Evolutionary conservation across 2,113 vertebrate species (phyloP).

Genomic region (Nothoprocta perdicaria): DNA sequence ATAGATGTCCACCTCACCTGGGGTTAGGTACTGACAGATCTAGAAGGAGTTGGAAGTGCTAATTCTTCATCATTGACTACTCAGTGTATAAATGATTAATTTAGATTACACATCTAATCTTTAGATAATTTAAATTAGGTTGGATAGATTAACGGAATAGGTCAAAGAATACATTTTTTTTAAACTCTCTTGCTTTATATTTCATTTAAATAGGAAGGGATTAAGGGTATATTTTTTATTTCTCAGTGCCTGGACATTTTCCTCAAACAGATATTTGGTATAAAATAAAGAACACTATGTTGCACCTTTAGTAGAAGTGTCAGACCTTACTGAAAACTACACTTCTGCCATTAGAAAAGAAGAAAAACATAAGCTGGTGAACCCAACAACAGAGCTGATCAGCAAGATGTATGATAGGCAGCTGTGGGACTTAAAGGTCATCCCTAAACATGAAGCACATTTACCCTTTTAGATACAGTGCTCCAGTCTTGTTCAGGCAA

Average conservation of each 20-base stretch:
- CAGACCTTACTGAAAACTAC: neutral
- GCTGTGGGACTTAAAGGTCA: constrained; percentile 77
- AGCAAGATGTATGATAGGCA: constrained; percentile 65
- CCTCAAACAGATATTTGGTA: neutral
- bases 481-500: constrained; percentile 67
- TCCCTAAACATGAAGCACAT: constrained; percentile 68
- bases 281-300: neutral
- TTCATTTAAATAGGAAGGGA: neutral
- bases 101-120: neutral
- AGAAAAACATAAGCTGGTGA: constrained; percentile 61
- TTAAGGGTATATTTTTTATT: neutral
- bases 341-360: neutral
- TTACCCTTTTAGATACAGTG: constrained; percentile 76
- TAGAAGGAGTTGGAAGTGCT: neutral
- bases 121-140: neutral
- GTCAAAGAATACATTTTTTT: neutral
- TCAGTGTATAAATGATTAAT: neutral
- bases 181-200: neutral
- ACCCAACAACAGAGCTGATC: constrained; percentile 51
- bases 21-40: neutral
- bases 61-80: neutral
- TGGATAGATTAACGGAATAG: neutral
- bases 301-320: neutral
- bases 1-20: neutral
- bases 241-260: neutral